Base-by-base conservation (phyloP, 2,113 vertebrate species). In the Brienomyrus longianalis region DNA sequence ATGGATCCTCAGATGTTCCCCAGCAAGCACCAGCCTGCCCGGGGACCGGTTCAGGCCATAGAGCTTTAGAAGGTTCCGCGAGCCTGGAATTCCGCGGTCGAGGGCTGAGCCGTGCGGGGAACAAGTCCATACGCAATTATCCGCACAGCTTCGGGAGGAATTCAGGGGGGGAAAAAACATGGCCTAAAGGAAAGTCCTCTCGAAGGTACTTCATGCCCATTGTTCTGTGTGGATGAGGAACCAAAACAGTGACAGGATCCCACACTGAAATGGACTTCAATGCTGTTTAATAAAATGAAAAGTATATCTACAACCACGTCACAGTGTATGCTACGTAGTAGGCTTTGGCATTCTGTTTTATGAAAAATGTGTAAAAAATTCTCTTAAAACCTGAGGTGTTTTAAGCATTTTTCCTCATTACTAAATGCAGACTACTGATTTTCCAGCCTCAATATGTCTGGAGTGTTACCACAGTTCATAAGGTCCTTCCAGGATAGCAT, bases 11-110 rank as follows among this genome's bases (percentile, higher is more conserved):
- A 85, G 48, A 51, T 50, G 45, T 51, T 86, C 45, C n/a, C 7
- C 31, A 43, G 48, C 83, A 86, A 50, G 83, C 83, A 86, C 19
- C 45, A 86, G 83, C 83, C 45, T 86, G 45, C 83, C 83, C n/a
- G 5, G 45, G 45, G 83, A 85, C 50, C 48, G 27, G 70, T 19
- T 77, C 27, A 39, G 70, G 13, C 70, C 35, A 13, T 43, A 21
- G 74, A 39, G 35, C 13, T 35, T 39, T 19, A 43, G 35, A 35
- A 2, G 13, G 74, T 43, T 43, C 74, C 15, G 19, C 35, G 10
- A 80, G 74, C 74, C 31, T 80, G 74, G 17, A 80, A 80, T 43
- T 43, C 74, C 10, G 74, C 35, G 35, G 74, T 35, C 0, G 74
- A 19, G 17, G 35, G 35, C 10, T 39, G 35, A 43, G 15, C 13